Conservation (phyloP, 2,113 vertebrate species). For the Odontophorus gujanensis region DNA sequence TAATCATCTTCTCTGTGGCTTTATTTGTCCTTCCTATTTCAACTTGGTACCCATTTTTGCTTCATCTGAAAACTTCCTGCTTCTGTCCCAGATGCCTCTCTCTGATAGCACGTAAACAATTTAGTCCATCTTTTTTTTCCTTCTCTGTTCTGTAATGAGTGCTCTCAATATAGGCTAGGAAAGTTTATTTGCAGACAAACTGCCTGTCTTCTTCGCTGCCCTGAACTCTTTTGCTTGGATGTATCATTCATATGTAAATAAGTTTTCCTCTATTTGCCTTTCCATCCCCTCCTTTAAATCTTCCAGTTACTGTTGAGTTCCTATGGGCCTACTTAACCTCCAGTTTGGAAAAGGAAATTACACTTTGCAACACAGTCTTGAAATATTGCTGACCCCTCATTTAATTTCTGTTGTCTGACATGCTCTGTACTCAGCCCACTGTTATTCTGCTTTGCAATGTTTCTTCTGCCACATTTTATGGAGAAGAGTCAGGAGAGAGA, state of each 20-base stretch:
- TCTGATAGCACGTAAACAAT: rapidly evolving
- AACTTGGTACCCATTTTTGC: not conserved
- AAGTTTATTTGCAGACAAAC: not conserved
- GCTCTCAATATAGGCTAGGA: not conserved
- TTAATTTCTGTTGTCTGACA: conserved; percentile 1
- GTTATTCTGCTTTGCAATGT: conserved; percentile 30
- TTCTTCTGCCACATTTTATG: conserved; percentile 47
- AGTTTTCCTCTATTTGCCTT: not conserved
- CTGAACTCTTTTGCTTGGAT: not conserved
- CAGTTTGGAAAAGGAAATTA: not conserved
- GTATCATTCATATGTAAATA: not conserved
- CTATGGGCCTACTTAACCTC: not conserved
- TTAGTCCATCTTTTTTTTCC: not conserved
- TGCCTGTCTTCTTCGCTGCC: not conserved
- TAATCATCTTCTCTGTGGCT: not conserved
- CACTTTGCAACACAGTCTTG: conserved; percentile 2
- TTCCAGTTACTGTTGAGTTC: not conserved
- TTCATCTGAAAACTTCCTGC: not conserved
- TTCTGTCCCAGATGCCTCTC: not conserved
- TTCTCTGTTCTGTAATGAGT: not conserved
- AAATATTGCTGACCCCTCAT: conserved; percentile 25
- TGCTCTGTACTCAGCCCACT: not conserved
- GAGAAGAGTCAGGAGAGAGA: conserved; percentile 38
- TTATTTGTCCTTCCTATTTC: not conserved
- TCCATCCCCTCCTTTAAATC: not conserved